These are phyloP conservation scores for Hoplostethus mediterraneus DNA, from an alignment of 2,797 vertebrate species.

Conservation along the genomic window DNA sequence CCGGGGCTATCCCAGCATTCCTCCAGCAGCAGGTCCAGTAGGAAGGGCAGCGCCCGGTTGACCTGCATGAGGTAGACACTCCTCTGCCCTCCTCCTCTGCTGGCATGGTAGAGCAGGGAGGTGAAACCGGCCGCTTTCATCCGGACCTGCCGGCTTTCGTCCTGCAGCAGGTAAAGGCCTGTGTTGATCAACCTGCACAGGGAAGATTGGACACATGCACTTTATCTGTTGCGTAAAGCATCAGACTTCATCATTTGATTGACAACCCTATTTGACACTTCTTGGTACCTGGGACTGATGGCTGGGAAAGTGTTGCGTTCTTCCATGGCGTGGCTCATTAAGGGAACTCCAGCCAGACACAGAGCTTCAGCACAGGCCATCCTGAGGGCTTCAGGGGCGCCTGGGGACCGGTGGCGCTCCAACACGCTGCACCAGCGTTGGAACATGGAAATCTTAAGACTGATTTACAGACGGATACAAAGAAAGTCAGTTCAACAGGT, in stretches of 20 bases:
- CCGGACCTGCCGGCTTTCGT: constrained; percentile 88
- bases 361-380: constrained; percentile 86
- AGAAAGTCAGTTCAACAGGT: constrained; percentile 21
- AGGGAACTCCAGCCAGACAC: constrained; percentile 66
- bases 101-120: constrained; percentile 70
- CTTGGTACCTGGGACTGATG: constrained; percentile 79
- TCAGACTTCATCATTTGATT: not conserved
- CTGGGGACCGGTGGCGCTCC: constrained; percentile 74
- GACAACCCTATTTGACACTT: not conserved
- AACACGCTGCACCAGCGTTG: constrained; percentile 84
- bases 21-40: constrained; percentile 84
- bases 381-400: constrained; percentile 82
- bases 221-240: not conserved
- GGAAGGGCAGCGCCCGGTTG: constrained; percentile 81
- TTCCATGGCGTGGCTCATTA: constrained; percentile 65
- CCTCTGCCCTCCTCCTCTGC: constrained; percentile 16
- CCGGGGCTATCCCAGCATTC: constrained; percentile 77
- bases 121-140: constrained; percentile 81
- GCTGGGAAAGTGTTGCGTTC: constrained; percentile 9
- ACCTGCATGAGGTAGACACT: constrained; percentile 79
- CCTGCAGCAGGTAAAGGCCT: constrained; percentile 89
- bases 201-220: constrained; percentile 18
- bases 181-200: constrained; percentile 82
- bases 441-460: constrained; percentile 47
- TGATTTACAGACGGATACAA: constrained; percentile 45